A percentile compares a stretch with the other conserved stretches of the same genome.
phyloP scores from a whole-genome alignment of 1,140 invertebrate species.

The Trigoniulus corallinus region DNA sequence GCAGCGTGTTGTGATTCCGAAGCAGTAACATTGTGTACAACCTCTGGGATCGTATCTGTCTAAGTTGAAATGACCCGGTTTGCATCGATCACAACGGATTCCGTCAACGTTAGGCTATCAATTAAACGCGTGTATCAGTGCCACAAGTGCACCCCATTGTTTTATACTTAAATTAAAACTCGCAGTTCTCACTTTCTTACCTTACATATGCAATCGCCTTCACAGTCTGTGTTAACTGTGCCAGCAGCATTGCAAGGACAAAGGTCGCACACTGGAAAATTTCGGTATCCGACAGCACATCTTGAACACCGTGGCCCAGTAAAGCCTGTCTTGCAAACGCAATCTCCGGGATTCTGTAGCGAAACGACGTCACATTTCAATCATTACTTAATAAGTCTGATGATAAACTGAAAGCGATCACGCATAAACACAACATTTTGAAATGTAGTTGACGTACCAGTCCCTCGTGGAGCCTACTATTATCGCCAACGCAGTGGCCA shows the following conservation, averaged over 20 bases:
- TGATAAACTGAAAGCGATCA: background rate
- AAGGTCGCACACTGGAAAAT: constrained; percentile 56
- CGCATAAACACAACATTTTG: background rate
- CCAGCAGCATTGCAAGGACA: constrained; percentile 70
- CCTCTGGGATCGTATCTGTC: constrained; percentile 54
- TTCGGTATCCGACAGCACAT: constrained; percentile 62
- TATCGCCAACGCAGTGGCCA: constrained; percentile 40
- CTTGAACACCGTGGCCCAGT: constrained; percentile 60
- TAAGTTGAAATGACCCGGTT: constrained; percentile 66
- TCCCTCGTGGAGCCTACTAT: constrained; percentile 26
- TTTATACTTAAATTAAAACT: background rate
- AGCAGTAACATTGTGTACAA: constrained; percentile 82
- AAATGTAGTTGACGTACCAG: constrained; percentile 14
- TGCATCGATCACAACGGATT: constrained; percentile 60
- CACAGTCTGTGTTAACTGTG: constrained; percentile 47
- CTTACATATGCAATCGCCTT: constrained; percentile 70
- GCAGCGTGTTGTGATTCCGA: constrained; percentile 60
- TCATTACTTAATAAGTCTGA: no score
- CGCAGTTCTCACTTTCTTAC: constrained; percentile 22
- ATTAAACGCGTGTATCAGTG: no score
- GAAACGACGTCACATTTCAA: background rate
- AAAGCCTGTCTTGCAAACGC: constrained; percentile 66
- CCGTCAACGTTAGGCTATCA: constrained; percentile 49
- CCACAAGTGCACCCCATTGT: background rate
- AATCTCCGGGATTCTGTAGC: constrained; percentile 42